Evolutionary conservation across 2,888 invertebrate genomes (phyloP), one percentile per base, ranked within the genome.

Genomic region (Ophraella communa): DNA sequence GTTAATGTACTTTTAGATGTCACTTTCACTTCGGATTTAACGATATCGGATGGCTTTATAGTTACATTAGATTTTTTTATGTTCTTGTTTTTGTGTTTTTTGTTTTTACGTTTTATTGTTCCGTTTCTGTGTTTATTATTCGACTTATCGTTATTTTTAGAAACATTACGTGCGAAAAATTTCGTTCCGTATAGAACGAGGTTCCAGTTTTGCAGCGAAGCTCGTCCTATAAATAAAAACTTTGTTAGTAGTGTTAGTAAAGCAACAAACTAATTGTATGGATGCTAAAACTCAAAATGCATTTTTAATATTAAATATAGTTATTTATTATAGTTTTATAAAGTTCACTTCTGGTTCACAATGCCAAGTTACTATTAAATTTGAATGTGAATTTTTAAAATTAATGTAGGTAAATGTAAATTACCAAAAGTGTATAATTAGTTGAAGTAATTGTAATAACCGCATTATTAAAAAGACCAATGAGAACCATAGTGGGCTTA

Each of bases 171-270:
- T 62, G 75, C 72, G 72, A 80, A 80, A 65, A 75, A 75, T 89
- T 90, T 90, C 64, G 96, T 96, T 75, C 97, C 97, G 82, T 96
- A 95, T 81, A 96, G 88, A 79, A 94, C 91, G 81, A 97, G 87
- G 67, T 95, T 93, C 97, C 96, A 97, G 81, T 93, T 94, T 85
- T 94, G 92, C 76, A 97, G 87, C 70, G 92, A 90, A 66, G 95
- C 95, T 81, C 94, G 90, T 83, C 93, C 94, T 94, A 86, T 77
- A 83, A 79, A 76, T 55, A 67, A 73, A 70, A 69, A 65, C 67
- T 60, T 53, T 64, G 68, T 74, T 73, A 73, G 72, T 73, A 71
- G 21, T 30, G 67, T 69, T 66, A 67, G 62, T 68, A 64, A 39
- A 27, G 51, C 27, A 7, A n/a, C 17, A 39, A 7, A 39, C n/a